These are phyloP conservation scores for Allobates femoralis DNA, from an alignment of 2,797 vertebrate genomes.

Conservation along the genomic window DNA sequence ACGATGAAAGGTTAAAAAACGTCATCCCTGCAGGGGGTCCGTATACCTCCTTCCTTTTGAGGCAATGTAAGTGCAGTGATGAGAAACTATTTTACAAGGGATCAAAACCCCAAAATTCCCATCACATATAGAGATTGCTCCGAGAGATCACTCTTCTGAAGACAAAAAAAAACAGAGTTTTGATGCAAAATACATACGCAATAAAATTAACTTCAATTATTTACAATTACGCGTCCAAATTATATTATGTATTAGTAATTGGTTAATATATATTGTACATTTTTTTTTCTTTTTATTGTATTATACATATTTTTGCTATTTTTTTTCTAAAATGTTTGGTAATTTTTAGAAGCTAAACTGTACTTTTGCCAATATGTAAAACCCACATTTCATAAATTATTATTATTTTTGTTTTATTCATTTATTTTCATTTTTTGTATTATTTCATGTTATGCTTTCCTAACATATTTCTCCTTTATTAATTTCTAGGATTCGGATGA, in stretches of 20 bases:
- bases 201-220: not conserved
- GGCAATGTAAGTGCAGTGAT: not conserved
- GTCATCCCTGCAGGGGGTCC: not conserved
- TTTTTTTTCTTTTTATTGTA: too few species aligned
- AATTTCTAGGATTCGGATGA: conserved; percentile 76
- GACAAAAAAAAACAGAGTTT: not conserved
- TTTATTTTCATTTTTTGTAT: too few species aligned
- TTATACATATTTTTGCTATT: too few species aligned
- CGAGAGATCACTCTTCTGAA: not conserved
- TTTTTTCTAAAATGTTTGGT: too few species aligned
- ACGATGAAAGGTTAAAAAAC: not conserved
- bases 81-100: not conserved
- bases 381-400: too few species aligned
- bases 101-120: not conserved
- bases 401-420: too few species aligned
- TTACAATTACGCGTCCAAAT: too few species aligned
- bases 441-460: not conserved
- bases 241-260: too few species aligned
- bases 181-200: not conserved
- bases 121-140: not conserved
- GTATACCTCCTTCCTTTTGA: not conserved
- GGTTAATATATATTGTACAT: too few species aligned
- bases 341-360: too few species aligned
- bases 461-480: conserved; percentile 54
- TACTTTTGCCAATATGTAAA: too few species aligned